Base-by-base conservation (phyloP, 1,140 invertebrate genomes). In the Philotrypesis tridentata region DNA sequence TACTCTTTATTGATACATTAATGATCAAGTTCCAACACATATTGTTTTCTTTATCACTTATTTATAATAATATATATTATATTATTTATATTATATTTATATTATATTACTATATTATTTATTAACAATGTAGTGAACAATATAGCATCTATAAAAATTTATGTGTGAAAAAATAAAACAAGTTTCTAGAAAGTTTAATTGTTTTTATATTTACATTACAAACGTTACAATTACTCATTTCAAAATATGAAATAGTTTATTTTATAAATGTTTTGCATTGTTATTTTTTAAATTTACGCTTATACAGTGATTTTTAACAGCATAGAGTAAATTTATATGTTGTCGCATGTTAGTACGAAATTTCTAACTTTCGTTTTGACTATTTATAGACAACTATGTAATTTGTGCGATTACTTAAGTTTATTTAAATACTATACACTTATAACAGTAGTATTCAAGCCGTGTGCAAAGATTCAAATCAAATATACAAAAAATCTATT, bases 81-180 rank as follows among this genome's bases (percentile, higher is more conserved):
- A 75, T 77, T 80, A 76, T 75, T 77, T 76, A 82, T 74, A 73
- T 63, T 21, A n/a, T 70, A 79, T 77, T 63, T 60, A 55, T 75
- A 71, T 11, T 75, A 74, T 79, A 75, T 77, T 80, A n/a, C n/a
- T n/a, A n/a, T n/a, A 82, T 63, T 77, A 82, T 82, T 82, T 82
- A 82, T 77, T 82, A 71, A 71, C 40, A 76, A 61, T 77, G n/a
- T 63, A 82, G 23, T 31, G 31, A 76, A 70, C 27, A 37, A 55
- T 55, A 55, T 55, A 55, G 48, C 21, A 12, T 27, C 9, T 76
- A 60, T 60, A 29, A 70, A 65, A 37, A 61, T 60, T 76, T 55
- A 23, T n/a, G 43, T 33, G 79, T 65, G 55, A 65, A 80, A 65
- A 74, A 75, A 75, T 75, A 75, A 81, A 75, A 75, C 25, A 12